Base-by-base conservation (phyloP, 2,113 vertebrate species). In the Anolis carolinensis region DNA sequence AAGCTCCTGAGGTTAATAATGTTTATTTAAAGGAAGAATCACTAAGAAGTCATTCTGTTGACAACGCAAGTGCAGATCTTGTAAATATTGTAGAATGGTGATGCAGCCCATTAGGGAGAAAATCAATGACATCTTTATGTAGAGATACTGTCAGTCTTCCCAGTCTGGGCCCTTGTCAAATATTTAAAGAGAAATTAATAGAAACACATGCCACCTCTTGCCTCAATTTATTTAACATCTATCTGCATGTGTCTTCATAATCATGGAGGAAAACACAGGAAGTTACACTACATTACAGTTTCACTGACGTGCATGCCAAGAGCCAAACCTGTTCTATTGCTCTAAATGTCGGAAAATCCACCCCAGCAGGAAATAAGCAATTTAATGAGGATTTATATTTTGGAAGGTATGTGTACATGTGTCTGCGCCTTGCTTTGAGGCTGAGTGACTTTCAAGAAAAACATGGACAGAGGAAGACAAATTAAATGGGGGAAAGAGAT, bases 1-100 rank as follows among this genome's bases (percentile, higher is more conserved):
- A 27, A 32, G 16, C 34, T 27, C 44, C 67, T 44, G 5, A 27
- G 27, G 50, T 80, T 72, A n/a, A 36, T 5, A 34, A 32, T 62
- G 27, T 34, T 52, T 68, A 27, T 11, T 30, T 62, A 72, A 74
- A 14, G 59, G n/a, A 74, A 48, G 27, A 71, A 86, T 79, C 62
- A 86, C 80, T 11, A 80, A 81, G 79, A 39, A 30, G 16, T 81
- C 71, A 67, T 1, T 86, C 79, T 70, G 34, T n/a, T 72, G 67
- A 79, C 36, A 80, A 86, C 13, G 20, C 2, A 68, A 72, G 30
- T 32, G n/a, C 32, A 48, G 70, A 9, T 72, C 30, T 10, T 50
- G 18, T 63, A 80, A 71, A 65, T 50, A 65, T 13, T 34, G 16
- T 30, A 27, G 23, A 59, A 79, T 30, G 27, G 10, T 30, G 25